phyloP scores from a whole-genome alignment of 2,888 invertebrate species.

The Deladenus siricidicola region DNA sequence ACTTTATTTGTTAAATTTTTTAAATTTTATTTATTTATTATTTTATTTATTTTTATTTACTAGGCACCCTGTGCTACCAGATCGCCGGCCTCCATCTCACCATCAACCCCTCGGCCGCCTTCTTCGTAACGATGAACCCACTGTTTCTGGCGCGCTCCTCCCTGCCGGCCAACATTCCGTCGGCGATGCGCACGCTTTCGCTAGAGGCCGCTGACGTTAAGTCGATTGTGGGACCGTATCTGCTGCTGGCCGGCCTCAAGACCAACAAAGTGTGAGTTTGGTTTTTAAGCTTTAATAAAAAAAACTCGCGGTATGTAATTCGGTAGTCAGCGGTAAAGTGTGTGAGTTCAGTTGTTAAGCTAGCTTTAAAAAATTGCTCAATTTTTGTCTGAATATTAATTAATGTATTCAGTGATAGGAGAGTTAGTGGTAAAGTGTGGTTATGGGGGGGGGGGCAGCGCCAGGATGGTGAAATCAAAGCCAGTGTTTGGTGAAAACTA shows the following conservation, averaged over 20 bases:
- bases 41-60: not conserved
- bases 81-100: constrained; percentile 16
- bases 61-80: constrained; percentile 9
- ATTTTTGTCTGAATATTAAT: no score
- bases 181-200: constrained; percentile 20
- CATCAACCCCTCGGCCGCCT: constrained; percentile 20
- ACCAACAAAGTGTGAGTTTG: constrained; percentile 19
- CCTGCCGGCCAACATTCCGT: constrained; percentile 22
- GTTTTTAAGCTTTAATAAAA: not conserved
- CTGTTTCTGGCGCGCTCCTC: constrained; percentile 21
- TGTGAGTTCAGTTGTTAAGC: no score
- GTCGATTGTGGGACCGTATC: constrained; percentile 22
- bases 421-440: no score
- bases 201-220: constrained; percentile 20
- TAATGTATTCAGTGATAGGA: no score
- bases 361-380: no score
- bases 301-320: no score
- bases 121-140: constrained; percentile 28
- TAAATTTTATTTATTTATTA: not conserved
- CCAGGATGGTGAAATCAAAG: no score
- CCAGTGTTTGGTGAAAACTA: no score
- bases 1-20: no score
- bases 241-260: constrained; percentile 26
- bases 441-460: no score
- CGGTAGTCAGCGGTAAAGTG: no score